Conservation (phyloP, 2,888 invertebrate species). For the Drymonia ruficornis region DNA sequence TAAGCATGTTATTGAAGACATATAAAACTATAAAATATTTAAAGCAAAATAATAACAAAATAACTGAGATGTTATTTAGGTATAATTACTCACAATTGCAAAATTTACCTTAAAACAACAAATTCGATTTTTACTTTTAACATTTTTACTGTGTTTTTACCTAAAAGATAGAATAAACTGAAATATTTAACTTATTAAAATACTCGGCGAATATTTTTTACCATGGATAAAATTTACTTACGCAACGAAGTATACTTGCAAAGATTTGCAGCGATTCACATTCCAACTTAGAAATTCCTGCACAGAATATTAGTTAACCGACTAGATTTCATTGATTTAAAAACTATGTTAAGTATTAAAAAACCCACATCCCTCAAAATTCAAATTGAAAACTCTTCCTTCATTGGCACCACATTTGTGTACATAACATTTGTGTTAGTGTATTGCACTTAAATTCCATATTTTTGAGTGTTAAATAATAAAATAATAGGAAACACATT, state of each 20-base stretch:
- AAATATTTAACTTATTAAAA: too few species aligned
- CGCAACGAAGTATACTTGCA: not conserved
- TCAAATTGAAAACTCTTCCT: slow-evolving; percentile 19
- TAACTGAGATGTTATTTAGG: too few species aligned
- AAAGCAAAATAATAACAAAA: too few species aligned
- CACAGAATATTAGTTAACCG: slow-evolving; percentile 26
- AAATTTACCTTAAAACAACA: slow-evolving; percentile 10
- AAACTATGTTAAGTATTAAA: slow-evolving; percentile 25
- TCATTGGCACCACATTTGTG: slow-evolving; percentile 35
- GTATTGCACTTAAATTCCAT: slow-evolving; percentile 32
- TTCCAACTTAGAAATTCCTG: slow-evolving; percentile 10
- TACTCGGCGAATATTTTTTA: not conserved
- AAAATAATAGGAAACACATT: slow-evolving; percentile 60
- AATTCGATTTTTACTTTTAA: slow-evolving; percentile 14
- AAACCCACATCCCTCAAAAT: slow-evolving; percentile 16
- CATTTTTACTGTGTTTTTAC: slow-evolving; percentile 13
- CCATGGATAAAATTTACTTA: too few species aligned
- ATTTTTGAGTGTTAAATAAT: slow-evolving; percentile 5
- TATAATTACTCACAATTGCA: too few species aligned
- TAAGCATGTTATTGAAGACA: not conserved
- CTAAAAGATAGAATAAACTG: too few species aligned
- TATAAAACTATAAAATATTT: not conserved
- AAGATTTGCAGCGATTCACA: too few species aligned
- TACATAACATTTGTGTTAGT: slow-evolving; percentile 33
- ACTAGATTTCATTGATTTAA: slow-evolving; percentile 41